Percentiles rank a stretch among this genome's conserved stretches.
Evolutionary conservation across 1,140 invertebrate genomes (phyloP).

Genomic region (Bombyx mori): ASM3026992v2 NC_085115.1:11060501-11061000

Average conservation of each 20-base stretch:
- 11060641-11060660: conserved; percentile 92
- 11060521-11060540: conserved; percentile 85
- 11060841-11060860: conserved; percentile 81
- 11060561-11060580: conserved; percentile 81
- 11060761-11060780: conserved; percentile 86
- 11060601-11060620: conserved; percentile 73
- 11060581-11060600: conserved; percentile 75
- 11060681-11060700: conserved; percentile 89
- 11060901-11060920: conserved; percentile 74
- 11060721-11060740: conserved; percentile 86
- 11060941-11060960: conserved; percentile 74
- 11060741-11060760: conserved; percentile 81
- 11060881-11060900: conserved; percentile 81
- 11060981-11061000: conserved; percentile 72
- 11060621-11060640: conserved; percentile 89
- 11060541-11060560: conserved; percentile 85
- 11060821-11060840: conserved; percentile 85
- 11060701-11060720: conserved; percentile 87
- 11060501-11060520: conserved; percentile 80
- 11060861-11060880: conserved; percentile 87
- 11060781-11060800: conserved; percentile 85
- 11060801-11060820: conserved; percentile 86
- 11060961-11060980: conserved; percentile 83
- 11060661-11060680: conserved; percentile 87
- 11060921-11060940: conserved; percentile 71